Conservation (phyloP, 1,140 invertebrate species). For the Drosophila gunungcola region DNA sequence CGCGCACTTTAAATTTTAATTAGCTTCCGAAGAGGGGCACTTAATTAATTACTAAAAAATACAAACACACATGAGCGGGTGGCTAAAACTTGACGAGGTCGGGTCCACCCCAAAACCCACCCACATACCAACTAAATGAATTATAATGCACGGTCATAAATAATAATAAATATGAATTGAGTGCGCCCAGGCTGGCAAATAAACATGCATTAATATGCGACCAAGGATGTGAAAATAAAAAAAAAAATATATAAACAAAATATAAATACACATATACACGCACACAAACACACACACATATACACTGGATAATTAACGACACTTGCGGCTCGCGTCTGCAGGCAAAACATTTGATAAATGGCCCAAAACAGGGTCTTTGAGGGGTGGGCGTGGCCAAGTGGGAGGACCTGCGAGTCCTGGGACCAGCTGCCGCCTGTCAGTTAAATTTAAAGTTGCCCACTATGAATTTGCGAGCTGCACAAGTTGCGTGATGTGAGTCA, state of each 20-base stretch:
- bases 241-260: conserved; percentile 10
- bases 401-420: not conserved
- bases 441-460: conserved; percentile 37
- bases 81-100: conserved; percentile 42
- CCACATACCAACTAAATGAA: conserved; percentile 47
- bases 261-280: not conserved
- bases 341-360: conserved; percentile 54
- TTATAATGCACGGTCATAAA: conserved; percentile 76
- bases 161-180: conserved; percentile 76
- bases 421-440: conserved; percentile 41
- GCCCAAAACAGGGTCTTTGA: conserved; percentile 14
- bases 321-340: conserved; percentile 48
- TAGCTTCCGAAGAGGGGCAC: conserved; percentile 64
- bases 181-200: conserved; percentile 47
- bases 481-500: conserved; percentile 19
- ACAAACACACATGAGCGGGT: conserved; percentile 5
- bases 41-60: conserved; percentile 71
- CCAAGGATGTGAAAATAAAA: conserved; percentile 16
- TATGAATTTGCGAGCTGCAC: conserved; percentile 14
- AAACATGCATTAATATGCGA: conserved; percentile 67
- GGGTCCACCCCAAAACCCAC: not conserved
- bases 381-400: not conserved
- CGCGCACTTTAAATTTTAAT: conserved; percentile 78
- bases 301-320: conserved; percentile 62
- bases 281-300: conserved; percentile 1